Evolutionary conservation across 2,113 vertebrate species (phyloP), one percentile per base, ranked within the genome.

Genomic region (Cochlearius cochlearius): DNA sequence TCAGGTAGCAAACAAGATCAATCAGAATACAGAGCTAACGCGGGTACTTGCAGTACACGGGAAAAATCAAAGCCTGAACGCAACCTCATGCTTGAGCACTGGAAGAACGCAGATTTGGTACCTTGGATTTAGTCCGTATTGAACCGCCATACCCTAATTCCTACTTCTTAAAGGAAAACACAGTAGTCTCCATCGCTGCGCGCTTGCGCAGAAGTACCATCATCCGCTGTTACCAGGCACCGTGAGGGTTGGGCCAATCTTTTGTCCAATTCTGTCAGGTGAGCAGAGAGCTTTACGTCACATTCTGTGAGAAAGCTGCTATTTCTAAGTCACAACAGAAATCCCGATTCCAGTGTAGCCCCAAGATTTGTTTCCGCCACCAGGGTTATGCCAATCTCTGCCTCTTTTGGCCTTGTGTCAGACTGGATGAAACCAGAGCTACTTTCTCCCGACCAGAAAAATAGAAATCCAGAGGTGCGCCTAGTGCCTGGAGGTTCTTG

Each of bases 291-390:
- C 58, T 88, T 56, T 50, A 23, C 27, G 29, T n/a, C 17, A 11
- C 14, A 25, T 19, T 59, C 41, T 34, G n/a, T 14, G 32, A 71
- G 34, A 36, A 76, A 80, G 45, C 25, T 62, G 32, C 11, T 80
- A 10, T 58, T 93, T 59, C 25, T 55, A 26, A 63, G 6, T 43
- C 14, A 38, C 52, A 68, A 22, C 19, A 89, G 58, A 73, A 83
- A 38, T 32, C 9, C 34, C 5, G 3, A 34, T 68, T 59, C 47
- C 30, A 59, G 1, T 0, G 1, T 53, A 50, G 9, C 11, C 62
- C n/a, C 6, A 38, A 53, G 39, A 14, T 18, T 53, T 23, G 8
- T 82, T 78, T 86, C 78, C 43, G 38, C 0, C 29, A 18, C 17
- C 15, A 15, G 47, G 21, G 3, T 56, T 74, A 56, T 29, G 39